Conservation (phyloP, 2,888 invertebrate genomes). For the Apamea crenata region DNA sequence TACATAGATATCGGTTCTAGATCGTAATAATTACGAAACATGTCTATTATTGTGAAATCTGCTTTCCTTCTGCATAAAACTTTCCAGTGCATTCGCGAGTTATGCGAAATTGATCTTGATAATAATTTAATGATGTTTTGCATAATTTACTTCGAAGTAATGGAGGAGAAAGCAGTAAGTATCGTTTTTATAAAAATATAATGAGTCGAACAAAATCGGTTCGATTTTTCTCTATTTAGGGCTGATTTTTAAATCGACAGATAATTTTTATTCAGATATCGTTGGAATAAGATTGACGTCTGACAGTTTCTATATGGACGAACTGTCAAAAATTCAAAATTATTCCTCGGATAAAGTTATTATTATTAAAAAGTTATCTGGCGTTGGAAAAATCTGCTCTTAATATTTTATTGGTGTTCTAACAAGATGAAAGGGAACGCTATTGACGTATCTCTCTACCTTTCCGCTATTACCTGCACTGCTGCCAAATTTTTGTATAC, state of each 20-base stretch:
- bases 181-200: constrained; percentile 7
- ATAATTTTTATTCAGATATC: no score
- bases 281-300: no score
- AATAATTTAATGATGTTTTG: constrained; percentile 50
- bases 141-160: constrained; percentile 47
- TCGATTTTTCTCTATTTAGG: neutral
- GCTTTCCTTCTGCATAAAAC: constrained; percentile 73
- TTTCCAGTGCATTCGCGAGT: constrained; percentile 73
- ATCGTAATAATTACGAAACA: constrained; percentile 49
- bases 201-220: neutral
- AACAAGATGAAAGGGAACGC: neutral
- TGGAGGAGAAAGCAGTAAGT: constrained; percentile 36
- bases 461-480: constrained; percentile 6
- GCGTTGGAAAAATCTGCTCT: no score
- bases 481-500: constrained; percentile 25
- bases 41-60: constrained; percentile 71
- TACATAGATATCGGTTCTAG: neutral
- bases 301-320: no score
- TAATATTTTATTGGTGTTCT: constrained; percentile 5
- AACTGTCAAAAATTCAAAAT: no score
- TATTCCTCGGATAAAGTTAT: no score
- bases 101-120: constrained; percentile 68
- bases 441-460: neutral
- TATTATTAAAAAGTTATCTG: no score
- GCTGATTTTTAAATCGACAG: no score